A percentile compares a stretch with the other conserved stretches of the same genome.
Evolutionary conservation across 2,113 vertebrate species (phyloP).

Genomic region (Tenrec ecaudatus): DNA sequence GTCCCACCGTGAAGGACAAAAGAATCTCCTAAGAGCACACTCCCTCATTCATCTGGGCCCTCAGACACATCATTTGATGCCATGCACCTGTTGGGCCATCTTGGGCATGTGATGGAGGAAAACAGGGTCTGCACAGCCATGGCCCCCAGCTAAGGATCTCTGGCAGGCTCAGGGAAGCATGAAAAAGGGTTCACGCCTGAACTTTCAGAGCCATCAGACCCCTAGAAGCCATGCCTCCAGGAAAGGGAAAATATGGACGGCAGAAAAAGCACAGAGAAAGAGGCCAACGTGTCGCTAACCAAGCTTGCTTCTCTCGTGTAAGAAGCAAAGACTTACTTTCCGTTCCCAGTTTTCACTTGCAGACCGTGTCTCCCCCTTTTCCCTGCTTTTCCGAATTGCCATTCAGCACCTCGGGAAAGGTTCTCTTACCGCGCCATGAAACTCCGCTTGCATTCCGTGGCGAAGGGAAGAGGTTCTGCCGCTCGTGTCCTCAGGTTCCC

Average conservation of each 20-base stretch:
- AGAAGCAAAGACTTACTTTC: conserved; percentile 32
- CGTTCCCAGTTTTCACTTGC: conserved; percentile 52
- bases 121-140: neutral
- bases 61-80: neutral
- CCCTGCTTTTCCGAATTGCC: conserved; percentile 55
- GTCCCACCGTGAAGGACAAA: neutral
- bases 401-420: conserved; percentile 49
- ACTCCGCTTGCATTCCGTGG: neutral
- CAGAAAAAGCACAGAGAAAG: neutral
- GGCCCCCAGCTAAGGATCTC: neutral
- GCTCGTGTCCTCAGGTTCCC: neutral
- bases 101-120: neutral
- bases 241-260: neutral
- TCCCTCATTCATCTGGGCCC: neutral
- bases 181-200: neutral
- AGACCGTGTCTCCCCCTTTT: conserved; percentile 56
- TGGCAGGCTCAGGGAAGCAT: neutral
- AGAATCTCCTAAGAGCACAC: neutral
- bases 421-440: neutral
- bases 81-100: neutral
- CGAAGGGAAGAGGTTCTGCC: neutral
- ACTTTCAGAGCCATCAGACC: neutral
- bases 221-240: neutral
- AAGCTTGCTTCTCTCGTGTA: conserved; percentile 43
- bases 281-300: neutral